Conservation (phyloP, 2,113 vertebrate species). For the Octodon degus region DNA sequence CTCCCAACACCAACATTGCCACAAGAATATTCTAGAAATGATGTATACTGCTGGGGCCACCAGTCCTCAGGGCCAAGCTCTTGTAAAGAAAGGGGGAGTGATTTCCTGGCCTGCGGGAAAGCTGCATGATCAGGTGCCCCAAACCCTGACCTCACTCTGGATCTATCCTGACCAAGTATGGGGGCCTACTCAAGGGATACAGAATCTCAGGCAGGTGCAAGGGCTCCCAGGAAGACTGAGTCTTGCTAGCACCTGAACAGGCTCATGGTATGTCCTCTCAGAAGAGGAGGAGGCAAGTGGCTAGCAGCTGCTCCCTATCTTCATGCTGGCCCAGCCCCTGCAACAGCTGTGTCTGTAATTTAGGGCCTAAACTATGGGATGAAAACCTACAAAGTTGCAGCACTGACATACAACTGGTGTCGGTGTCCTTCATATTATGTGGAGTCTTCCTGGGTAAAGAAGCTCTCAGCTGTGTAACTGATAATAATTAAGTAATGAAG, state of each 20-base stretch:
- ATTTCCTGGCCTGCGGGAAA: conserved; percentile 66
- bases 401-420: neutral
- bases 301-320: neutral
- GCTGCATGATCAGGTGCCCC: rapidly evolving
- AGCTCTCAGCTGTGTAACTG: neutral
- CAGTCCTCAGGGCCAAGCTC: neutral
- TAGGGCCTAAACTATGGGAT: neutral
- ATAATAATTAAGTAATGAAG: neutral
- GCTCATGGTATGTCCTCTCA: too few relatives aligned
- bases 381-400: neutral
- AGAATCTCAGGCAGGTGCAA: neutral
- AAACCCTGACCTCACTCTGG: neutral
- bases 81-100: conserved; percentile 56
- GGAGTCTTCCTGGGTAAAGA: neutral
- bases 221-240: neutral
- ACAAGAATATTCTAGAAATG: neutral
- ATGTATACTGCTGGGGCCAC: neutral
- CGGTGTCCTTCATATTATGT: neutral
- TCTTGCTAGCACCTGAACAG: neutral
- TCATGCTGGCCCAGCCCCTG: too few relatives aligned
- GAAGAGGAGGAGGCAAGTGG: neutral
- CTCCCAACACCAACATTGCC: neutral
- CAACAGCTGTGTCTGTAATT: too few relatives aligned
- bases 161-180: conserved; percentile 21
- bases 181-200: neutral